Evolutionary conservation across 2,888 invertebrate species (phyloP).

Genomic region (Mallateleia sp.): DNA sequence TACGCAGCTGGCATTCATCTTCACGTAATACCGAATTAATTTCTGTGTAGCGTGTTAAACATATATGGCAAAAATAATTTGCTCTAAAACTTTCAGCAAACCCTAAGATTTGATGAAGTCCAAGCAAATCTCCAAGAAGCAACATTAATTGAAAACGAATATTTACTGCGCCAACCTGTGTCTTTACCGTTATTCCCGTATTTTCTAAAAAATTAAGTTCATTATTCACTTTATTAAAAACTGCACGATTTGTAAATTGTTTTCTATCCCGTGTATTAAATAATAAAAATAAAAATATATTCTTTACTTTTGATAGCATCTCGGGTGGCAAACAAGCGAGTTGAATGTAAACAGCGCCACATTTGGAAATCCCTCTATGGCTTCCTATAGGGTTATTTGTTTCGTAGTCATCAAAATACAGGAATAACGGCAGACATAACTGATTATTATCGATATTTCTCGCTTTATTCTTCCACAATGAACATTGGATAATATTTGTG

Average conservation of each 20-base stretch:
- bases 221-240: slow-evolving; percentile 62
- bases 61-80: slow-evolving; percentile 64
- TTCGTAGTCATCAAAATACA: slow-evolving; percentile 55
- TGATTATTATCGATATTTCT: not conserved
- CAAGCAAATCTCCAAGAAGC: slow-evolving; percentile 72
- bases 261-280: slow-evolving; percentile 76
- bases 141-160: slow-evolving; percentile 34
- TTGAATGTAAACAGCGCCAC: slow-evolving; percentile 34
- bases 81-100: slow-evolving; percentile 66
- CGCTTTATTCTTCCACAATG: slow-evolving; percentile 44
- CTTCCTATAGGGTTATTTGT: slow-evolving; percentile 34
- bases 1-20: slow-evolving; percentile 42
- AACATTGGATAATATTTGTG: slow-evolving; percentile 56
- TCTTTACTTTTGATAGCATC: slow-evolving; percentile 65
- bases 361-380: slow-evolving; percentile 40
- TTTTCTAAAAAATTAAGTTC: slow-evolving; percentile 74
- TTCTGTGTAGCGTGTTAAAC: slow-evolving; percentile 44
- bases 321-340: slow-evolving; percentile 68
- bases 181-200: slow-evolving; percentile 69
- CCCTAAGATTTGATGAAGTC: slow-evolving; percentile 60
- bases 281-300: slow-evolving; percentile 75
- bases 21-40: slow-evolving; percentile 41
- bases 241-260: slow-evolving; percentile 59
- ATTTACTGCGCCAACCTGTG: no score
- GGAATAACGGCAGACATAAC: slow-evolving; percentile 12